Percentiles rank a stretch among this genome's conserved stretches.
phyloP scores from a whole-genome alignment of 1,140 invertebrate species.

The Eriosoma lanigerum region DNA sequence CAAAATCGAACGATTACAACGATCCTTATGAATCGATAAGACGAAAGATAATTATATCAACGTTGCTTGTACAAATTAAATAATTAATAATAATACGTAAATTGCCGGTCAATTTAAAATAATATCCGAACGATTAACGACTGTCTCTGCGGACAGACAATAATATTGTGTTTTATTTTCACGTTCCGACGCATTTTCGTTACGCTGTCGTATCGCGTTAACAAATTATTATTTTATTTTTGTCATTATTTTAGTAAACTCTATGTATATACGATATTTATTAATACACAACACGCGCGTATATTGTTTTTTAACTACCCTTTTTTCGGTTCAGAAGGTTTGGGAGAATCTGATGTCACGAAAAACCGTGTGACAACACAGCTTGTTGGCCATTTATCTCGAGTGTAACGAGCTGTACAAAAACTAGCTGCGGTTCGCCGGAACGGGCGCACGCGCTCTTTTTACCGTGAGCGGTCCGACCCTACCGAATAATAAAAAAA shows the following conservation, averaged over 20 bases:
- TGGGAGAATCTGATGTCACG: constrained; percentile 33
- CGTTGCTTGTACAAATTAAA: too few species aligned
- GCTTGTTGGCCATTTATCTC: constrained; percentile 48
- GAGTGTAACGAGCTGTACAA: constrained; percentile 48
- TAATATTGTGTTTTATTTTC: too few species aligned
- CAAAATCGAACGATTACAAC: too few species aligned
- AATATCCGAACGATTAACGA: too few species aligned
- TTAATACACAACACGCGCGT: background rate
- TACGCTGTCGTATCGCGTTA: background rate
- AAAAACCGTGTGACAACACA: constrained; percentile 48
- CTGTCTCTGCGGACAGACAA: too few species aligned
- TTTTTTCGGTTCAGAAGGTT: constrained; percentile 34
- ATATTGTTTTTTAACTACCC: constrained; percentile 38
- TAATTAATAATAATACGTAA: too few species aligned
- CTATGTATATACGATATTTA: background rate
- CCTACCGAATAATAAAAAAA: too few species aligned
- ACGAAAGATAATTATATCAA: too few species aligned
- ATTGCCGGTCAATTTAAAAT: too few species aligned
- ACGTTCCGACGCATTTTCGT: constrained; percentile 19
- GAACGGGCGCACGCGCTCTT: background rate
- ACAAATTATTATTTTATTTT: background rate
- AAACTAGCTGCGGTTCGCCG: constrained; percentile 26
- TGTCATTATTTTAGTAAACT: background rate
- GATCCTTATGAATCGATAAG: too few species aligned
- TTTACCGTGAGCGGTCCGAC: too few species aligned